Percentiles rank a stretch among this genome's conserved stretches.
phyloP scores from a whole-genome alignment of 2,113 vertebrate genomes.

The Noctilio leporinus region DNA sequence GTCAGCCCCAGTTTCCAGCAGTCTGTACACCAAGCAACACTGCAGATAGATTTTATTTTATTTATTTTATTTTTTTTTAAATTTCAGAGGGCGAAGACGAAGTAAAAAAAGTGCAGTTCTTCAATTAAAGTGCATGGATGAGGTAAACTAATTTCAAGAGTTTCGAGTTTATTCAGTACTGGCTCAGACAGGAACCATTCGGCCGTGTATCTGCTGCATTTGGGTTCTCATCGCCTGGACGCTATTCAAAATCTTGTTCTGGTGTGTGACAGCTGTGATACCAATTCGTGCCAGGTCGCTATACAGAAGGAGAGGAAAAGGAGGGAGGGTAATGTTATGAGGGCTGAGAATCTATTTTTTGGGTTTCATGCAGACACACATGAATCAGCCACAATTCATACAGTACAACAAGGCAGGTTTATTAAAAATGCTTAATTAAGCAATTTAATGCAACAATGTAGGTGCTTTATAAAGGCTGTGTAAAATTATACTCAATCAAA shows the following conservation, averaged over 20 bases:
- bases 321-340: not conserved
- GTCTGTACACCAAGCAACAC: conserved; percentile 80
- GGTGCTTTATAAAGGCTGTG: conserved; percentile 49
- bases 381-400: conserved; percentile 58
- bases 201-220: conserved; percentile 96
- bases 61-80: conserved; percentile 1
- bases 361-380: conserved; percentile 53
- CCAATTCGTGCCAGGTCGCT: conserved; percentile 95
- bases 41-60: conserved; percentile 76
- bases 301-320: conserved; percentile 33
- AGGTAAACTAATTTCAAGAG: conserved; percentile 97
- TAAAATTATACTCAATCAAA: conserved; percentile 72
- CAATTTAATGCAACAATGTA: conserved; percentile 55
- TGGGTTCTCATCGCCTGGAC: conserved; percentile 94
- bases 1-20: conserved; percentile 69
- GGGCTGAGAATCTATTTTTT: not conserved
- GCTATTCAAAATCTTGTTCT: conserved; percentile 95
- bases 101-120: conserved; percentile 96
- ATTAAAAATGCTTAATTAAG: conserved; percentile 75
- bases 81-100: conserved; percentile 85
- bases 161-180: conserved; percentile 83
- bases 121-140: conserved; percentile 99
- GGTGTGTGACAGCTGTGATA: conserved; percentile 88
- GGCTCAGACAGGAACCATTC: conserved; percentile 97
- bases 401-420: conserved; percentile 74